phyloP scores from a whole-genome alignment of 2,888 invertebrate species.

The Netelia melanura region DNA sequence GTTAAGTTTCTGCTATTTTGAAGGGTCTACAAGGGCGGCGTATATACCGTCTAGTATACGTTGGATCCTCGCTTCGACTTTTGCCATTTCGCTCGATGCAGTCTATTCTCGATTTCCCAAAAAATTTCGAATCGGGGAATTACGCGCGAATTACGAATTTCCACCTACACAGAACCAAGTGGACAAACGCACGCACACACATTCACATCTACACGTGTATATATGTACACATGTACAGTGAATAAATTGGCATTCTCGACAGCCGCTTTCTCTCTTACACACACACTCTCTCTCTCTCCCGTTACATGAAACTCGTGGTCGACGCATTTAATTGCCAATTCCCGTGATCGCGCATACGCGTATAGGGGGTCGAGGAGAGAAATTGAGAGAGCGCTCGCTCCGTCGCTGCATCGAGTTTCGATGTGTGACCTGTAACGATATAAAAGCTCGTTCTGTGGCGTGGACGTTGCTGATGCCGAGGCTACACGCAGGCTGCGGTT shows the following conservation, averaged over 20 bases:
- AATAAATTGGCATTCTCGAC: slow-evolving; percentile 57
- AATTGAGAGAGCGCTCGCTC: neutral
- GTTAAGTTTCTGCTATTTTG: no score
- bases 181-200: neutral
- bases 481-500: slow-evolving; percentile 36
- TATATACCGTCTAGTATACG: no score
- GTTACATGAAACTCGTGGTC: slow-evolving; percentile 57
- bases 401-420: slow-evolving; percentile 20
- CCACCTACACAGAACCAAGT: neutral
- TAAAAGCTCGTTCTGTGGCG: slow-evolving; percentile 32
- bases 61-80: no score
- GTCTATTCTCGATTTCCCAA: no score
- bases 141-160: slow-evolving; percentile 23
- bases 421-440: slow-evolving; percentile 60
- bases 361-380: slow-evolving; percentile 12
- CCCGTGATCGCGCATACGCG: slow-evolving; percentile 3
- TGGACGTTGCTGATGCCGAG: slow-evolving; percentile 12
- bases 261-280: neutral
- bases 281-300: neutral
- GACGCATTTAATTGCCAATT: slow-evolving; percentile 67
- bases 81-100: no score
- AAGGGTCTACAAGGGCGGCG: no score
- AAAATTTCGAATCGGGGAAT: neutral
- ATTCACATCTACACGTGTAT: neutral
- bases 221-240: slow-evolving; percentile 3